These are phyloP conservation scores for Nemopilema nomurai DNA, from an alignment of 30 jellyfish, hydroid and myxozoan genomes.

Conservation along the genomic window DNA sequence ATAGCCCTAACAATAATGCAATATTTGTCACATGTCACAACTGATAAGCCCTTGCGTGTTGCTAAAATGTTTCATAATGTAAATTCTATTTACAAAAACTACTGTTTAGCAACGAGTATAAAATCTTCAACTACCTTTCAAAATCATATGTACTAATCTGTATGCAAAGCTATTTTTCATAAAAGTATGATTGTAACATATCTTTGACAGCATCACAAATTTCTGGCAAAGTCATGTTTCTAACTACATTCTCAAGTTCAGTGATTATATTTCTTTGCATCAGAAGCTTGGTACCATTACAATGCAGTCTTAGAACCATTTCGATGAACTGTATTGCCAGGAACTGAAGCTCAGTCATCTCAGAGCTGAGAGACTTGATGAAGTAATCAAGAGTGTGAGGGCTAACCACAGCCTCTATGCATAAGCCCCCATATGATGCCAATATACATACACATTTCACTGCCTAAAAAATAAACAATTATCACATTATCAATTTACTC, in stretches of 20 bases:
- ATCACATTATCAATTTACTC: not conserved
- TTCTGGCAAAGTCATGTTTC: not conserved
- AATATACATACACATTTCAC: slow-evolving; percentile 30
- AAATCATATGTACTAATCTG: not conserved
- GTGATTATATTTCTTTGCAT: not conserved
- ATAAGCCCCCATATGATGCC: slow-evolving; percentile 27
- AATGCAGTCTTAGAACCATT: slow-evolving; percentile 24
- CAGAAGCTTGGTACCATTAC: not conserved
- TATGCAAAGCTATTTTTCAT: not conserved
- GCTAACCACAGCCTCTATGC: slow-evolving; percentile 25
- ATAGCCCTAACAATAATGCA: too few species aligned
- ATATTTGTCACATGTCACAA: too few species aligned
- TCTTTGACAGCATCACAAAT: not conserved
- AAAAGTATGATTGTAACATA: not conserved
- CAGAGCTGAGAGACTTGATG: not conserved
- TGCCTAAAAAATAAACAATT: slow-evolving; percentile 24
- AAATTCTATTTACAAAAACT: too few species aligned
- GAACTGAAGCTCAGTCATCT: not conserved
- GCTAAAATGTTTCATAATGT: too few species aligned
- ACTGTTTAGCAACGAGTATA: too few species aligned
- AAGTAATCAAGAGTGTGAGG: not conserved
- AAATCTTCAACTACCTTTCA: too few species aligned
- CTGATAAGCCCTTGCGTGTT: too few species aligned
- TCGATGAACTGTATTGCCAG: slow-evolving; percentile 41
- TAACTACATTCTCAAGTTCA: not conserved